Percentiles rank a stretch among this genome's conserved stretches.
phyloP scores from a whole-genome alignment of 2,797 vertebrate genomes.

The Hapalemur alaotrensis region DNA sequence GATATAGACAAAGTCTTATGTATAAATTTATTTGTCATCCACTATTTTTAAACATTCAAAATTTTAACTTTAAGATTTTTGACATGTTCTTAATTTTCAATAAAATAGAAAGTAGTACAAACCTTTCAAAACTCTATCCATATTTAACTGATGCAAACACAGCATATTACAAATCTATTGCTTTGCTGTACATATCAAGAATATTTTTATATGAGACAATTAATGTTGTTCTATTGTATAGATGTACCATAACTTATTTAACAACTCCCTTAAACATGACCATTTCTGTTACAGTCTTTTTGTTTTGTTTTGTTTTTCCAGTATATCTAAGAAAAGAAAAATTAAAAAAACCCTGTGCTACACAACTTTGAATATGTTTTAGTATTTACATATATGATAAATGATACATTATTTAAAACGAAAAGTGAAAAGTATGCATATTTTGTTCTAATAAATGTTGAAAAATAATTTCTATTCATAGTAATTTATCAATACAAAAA shows the following conservation, averaged over 20 bases:
- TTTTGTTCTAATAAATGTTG: not conserved
- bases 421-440: not conserved
- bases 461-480: not conserved
- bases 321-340: not conserved
- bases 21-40: not conserved
- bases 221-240: not conserved
- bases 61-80: not conserved
- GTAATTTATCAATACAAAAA: not conserved
- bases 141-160: not conserved
- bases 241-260: not conserved
- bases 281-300: not conserved
- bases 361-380: not conserved
- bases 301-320: not conserved
- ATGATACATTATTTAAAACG: not conserved
- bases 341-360: not conserved
- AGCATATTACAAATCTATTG: not conserved
- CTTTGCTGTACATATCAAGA: not conserved
- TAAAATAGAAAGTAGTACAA: not conserved
- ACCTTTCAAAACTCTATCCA: not conserved
- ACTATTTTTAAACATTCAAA: not conserved
- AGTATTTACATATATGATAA: not conserved
- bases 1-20: not conserved
- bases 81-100: not conserved
- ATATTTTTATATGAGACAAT: not conserved
- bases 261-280: not conserved